phyloP scores from a whole-genome alignment of 2,888 invertebrate genomes.

The Callinectes sapidus region DNA sequence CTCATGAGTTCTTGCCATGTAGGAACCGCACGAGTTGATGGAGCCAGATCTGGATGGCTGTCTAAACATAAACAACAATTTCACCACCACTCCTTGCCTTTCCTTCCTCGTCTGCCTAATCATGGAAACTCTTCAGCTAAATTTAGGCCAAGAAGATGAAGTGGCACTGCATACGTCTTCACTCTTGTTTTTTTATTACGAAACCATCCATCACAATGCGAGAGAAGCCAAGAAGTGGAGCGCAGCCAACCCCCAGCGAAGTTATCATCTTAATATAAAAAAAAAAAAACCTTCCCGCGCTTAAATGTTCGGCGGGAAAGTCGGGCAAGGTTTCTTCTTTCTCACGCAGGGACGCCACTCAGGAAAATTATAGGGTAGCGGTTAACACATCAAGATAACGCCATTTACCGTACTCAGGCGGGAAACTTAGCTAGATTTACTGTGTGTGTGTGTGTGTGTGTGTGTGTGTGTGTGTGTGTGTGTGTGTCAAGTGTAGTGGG shows the following conservation, averaged over 20 bases:
- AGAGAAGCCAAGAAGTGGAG: background rate
- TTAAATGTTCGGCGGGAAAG: background rate
- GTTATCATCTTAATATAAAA: background rate
- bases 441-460: background rate
- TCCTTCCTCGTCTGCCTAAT: background rate
- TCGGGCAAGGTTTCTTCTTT: background rate
- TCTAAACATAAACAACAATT: background rate
- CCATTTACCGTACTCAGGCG: background rate
- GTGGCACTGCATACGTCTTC: background rate
- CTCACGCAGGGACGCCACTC: background rate
- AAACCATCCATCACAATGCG: background rate
- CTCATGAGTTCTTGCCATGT: background rate
- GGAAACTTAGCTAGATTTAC: background rate
- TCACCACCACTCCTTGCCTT: background rate
- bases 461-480: no score
- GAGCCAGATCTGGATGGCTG: background rate
- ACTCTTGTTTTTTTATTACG: background rate
- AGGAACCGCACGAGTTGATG: background rate
- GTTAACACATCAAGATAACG: background rate
- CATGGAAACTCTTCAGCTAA: background rate
- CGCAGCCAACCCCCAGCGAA: background rate
- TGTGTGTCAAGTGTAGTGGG: no score
- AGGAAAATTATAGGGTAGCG: background rate
- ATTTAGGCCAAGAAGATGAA: background rate
- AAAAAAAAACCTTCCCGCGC: background rate